phyloP scores from a whole-genome alignment of 2,797 vertebrate genomes.

The Pangasius sanitwongsei region DNA sequence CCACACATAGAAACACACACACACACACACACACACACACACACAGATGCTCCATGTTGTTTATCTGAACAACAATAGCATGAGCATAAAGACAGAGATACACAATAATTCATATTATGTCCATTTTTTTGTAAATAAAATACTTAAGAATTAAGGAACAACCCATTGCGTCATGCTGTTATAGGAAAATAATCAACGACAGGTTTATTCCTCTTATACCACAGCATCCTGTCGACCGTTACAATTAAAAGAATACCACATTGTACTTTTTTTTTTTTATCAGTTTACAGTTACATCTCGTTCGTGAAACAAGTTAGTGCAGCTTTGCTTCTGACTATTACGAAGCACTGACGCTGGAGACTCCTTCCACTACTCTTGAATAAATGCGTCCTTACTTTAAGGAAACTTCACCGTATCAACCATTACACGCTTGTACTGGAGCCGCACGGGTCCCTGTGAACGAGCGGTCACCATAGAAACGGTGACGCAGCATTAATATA shows the following conservation, averaged over 20 bases:
- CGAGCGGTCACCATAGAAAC: background rate
- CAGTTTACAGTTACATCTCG: background rate
- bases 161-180: background rate
- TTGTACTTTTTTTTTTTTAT: background rate
- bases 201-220: background rate
- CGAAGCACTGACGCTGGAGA: background rate
- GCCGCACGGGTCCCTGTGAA: background rate
- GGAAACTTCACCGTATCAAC: background rate
- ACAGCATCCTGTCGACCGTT: background rate
- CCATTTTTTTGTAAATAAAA: too few relatives aligned
- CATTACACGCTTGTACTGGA: background rate
- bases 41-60: slow-evolving; percentile 7
- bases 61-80: slow-evolving; percentile 4
- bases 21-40: slow-evolving; percentile 44
- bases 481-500: background rate
- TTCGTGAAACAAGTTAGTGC: too few relatives aligned
- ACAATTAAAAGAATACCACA: too few relatives aligned
- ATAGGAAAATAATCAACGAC: background rate
- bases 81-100: background rate
- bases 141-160: too few relatives aligned
- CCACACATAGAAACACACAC: slow-evolving; percentile 36
- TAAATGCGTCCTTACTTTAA: background rate
- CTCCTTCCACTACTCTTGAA: background rate
- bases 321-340: background rate
- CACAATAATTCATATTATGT: background rate